Evolutionary conservation across 2,888 invertebrate species (phyloP), one percentile per base, ranked within the genome.

Genomic region (Pemphredon lugubris): DNA sequence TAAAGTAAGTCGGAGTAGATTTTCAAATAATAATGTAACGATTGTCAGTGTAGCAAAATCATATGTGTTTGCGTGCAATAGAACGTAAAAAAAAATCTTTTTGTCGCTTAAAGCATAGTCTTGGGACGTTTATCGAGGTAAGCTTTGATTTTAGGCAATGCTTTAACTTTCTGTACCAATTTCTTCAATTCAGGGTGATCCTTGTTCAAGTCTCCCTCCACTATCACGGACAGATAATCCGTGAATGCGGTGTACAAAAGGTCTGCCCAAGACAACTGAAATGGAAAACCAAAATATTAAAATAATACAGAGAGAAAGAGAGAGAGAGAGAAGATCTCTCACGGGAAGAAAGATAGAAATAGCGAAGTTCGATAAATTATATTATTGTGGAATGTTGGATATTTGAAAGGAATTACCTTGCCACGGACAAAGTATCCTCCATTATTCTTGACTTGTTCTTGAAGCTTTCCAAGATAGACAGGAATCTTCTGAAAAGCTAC

Each of bases 101-200:
- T 0, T 4, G n/a, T n/a, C 2, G 1, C 16, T 65, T 73, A 85
- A 1, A 83, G 21, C 11, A 63, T n/a, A 0, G 82, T 83, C 59
- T 86, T 75, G 0, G 86, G 86, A 20, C 88, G 87, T 5, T 82
- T 85, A 0, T 86, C 90, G 9, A 89, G 76, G 73, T 89, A 91
- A 21, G 89, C 89, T 73, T 91, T 90, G 53, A 92, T 83, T 30
- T 90, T 89, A 0, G 91, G 91, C 14, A 86, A 0, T n/a, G n/a
- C n/a, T n/a, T n/a, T n/a, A n/a, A n/a, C n/a, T n/a, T n/a, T n/a
- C n/a, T n/a, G n/a, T n/a, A 82, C 55, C 2, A 91, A 73, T 58
- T 91, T 90, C 78, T 89, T 87, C 80, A 92, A 75, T 51, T 85
- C 84, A 0, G 91, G 91, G 72, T 90, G 90, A 76, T 90, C 86